Conservation (phyloP, 2,797 vertebrate genomes). For the Myripristis jacobus region DNA sequence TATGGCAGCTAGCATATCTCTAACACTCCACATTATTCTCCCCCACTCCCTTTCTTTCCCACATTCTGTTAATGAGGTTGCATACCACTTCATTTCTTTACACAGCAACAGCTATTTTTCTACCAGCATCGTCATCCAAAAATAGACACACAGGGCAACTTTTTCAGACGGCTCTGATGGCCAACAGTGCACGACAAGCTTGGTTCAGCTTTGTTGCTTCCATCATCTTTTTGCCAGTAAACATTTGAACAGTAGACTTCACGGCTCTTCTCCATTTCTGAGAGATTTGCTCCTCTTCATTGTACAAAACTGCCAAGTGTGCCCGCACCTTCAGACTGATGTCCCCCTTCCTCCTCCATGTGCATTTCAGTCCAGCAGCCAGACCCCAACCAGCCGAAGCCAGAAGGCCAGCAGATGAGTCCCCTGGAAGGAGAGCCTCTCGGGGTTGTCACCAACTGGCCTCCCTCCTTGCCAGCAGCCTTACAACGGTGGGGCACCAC, state of each 20-base stretch:
- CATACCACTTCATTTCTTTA: neutral
- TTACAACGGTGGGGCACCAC: slow-evolving; percentile 92
- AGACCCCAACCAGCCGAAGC: slow-evolving; percentile 94
- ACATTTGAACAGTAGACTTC: neutral
- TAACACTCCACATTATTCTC: slow-evolving; percentile 17
- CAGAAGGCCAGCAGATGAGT: slow-evolving; percentile 89
- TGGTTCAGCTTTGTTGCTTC: slow-evolving; percentile 6
- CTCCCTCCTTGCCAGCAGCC: slow-evolving; percentile 88
- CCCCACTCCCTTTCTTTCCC: neutral
- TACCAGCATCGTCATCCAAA: neutral
- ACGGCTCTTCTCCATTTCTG: neutral
- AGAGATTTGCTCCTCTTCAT: too few species aligned
- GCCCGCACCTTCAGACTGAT: neutral
- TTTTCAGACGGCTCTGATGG: neutral
- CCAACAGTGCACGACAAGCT: neutral
- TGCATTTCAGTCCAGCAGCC: slow-evolving; percentile 86
- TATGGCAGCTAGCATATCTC: slow-evolving; percentile 6
- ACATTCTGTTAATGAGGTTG: slow-evolving; percentile 7
- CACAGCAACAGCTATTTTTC: neutral
- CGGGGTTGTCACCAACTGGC: slow-evolving; percentile 85
- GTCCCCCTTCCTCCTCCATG: neutral
- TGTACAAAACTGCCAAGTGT: too few species aligned
- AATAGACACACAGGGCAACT: neutral
- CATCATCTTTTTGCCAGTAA: slow-evolving; percentile 6
- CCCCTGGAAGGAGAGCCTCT: slow-evolving; percentile 89